These are phyloP conservation scores for Muntiacus muntjak DNA, from an alignment of 2,113 vertebrate genomes.

Conservation along the genomic window DNA sequence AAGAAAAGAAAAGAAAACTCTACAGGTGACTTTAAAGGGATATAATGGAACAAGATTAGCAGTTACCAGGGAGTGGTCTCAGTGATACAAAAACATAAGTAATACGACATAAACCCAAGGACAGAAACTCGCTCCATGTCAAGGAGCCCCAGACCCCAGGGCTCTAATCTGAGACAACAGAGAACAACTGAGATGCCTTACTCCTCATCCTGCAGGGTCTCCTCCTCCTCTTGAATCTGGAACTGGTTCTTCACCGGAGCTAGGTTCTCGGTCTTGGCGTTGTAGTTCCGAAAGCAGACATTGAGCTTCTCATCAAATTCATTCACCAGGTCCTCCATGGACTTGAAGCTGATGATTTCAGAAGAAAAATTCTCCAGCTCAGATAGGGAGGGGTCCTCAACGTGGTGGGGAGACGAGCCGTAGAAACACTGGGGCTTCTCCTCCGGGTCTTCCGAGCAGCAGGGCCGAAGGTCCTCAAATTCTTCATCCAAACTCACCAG, in stretches of 20 bases:
- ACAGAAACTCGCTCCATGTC: background rate
- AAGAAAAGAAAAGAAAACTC: background rate
- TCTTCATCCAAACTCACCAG: slow-evolving; percentile 94
- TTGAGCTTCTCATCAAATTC: slow-evolving; percentile 96
- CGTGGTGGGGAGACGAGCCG: slow-evolving; percentile 78
- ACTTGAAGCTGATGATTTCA: slow-evolving; percentile 97
- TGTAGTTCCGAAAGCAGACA: slow-evolving; percentile 95
- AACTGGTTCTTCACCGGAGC: slow-evolving; percentile 90
- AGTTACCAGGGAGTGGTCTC: background rate
- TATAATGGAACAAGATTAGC: background rate
- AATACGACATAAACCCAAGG: background rate
- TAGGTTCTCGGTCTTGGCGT: slow-evolving; percentile 92
- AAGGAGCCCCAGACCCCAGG: background rate
- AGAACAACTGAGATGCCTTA: slow-evolving; percentile 77
- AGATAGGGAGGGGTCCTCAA: slow-evolving; percentile 92
- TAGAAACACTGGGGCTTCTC: slow-evolving; percentile 77
- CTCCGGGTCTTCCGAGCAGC: slow-evolving; percentile 83
- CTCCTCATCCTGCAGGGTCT: slow-evolving; percentile 92
- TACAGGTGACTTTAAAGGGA: background rate
- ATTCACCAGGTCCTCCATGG: slow-evolving; percentile 95
- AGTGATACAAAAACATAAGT: background rate
- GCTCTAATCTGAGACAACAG: background rate
- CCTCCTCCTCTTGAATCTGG: slow-evolving; percentile 90
- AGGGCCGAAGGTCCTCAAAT: slow-evolving; percentile 91
- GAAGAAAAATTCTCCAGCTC: slow-evolving; percentile 95